phyloP scores from a whole-genome alignment of 2,888 invertebrate genomes.

The Nemoura dubitans region DNA sequence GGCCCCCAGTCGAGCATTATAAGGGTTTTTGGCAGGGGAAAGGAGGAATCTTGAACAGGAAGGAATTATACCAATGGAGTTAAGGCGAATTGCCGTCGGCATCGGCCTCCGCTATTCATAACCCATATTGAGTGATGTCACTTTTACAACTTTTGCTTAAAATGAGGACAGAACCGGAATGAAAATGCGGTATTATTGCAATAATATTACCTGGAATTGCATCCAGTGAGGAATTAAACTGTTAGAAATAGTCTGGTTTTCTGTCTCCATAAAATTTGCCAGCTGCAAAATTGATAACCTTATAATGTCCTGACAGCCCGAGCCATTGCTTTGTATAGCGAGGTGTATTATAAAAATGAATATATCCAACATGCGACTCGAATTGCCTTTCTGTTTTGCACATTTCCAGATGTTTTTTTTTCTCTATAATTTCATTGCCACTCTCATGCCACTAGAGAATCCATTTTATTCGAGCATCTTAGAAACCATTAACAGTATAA shows the following conservation, averaged over 20 bases:
- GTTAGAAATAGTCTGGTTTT: conserved; percentile 46
- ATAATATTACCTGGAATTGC: conserved; percentile 49
- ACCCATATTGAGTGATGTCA: conserved; percentile 50
- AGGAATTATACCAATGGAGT: conserved; percentile 46
- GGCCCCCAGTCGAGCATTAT: conserved; percentile 49
- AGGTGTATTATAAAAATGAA: conserved; percentile 23
- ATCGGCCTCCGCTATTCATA: conserved; percentile 44
- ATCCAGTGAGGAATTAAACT: conserved; percentile 49
- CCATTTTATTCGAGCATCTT: conserved; percentile 46
- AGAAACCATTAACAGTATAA: conserved; percentile 47
- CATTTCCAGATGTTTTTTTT: conserved; percentile 44
- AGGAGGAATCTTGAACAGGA: conserved; percentile 41
- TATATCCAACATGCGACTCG: conserved; percentile 24
- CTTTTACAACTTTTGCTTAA: conserved; percentile 48
- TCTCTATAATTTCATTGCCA: conserved; percentile 46
- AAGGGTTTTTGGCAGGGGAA: conserved; percentile 34
- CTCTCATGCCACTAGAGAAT: conserved; percentile 41
- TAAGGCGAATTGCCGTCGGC: conserved; percentile 38
- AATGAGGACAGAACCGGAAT: conserved; percentile 17
- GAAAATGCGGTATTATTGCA: conserved; percentile 34
- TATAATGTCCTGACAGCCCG: not conserved
- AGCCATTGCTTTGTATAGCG: not conserved
- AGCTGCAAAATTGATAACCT: conserved; percentile 35
- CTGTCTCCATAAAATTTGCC: conserved; percentile 45
- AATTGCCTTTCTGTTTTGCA: conserved; percentile 44